Conservation (phyloP, 2,797 vertebrate species). For the Myotis pilosus region DNA sequence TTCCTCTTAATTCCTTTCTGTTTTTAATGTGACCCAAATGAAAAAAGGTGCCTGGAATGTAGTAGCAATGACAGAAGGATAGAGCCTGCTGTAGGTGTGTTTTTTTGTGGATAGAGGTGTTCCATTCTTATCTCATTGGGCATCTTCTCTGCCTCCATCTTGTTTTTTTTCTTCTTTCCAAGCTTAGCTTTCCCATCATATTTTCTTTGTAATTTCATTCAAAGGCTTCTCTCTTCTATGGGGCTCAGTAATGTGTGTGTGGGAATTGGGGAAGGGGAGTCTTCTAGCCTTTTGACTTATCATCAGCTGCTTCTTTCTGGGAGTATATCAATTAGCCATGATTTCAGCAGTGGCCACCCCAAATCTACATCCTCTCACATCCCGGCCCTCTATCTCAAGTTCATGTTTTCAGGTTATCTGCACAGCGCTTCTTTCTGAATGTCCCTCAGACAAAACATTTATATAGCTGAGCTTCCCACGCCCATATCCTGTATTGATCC, state of each 20-base stretch:
- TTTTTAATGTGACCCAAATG: conserved; percentile 21
- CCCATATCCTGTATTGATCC: conserved; percentile 27
- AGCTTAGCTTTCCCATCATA: neutral
- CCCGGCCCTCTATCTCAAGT: neutral
- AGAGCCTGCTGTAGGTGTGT: neutral
- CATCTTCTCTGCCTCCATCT: neutral
- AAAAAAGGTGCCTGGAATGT: neutral
- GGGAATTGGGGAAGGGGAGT: neutral
- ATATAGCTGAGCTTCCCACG: neutral
- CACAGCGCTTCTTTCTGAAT: conserved; percentile 7
- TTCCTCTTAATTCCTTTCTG: conserved; percentile 34
- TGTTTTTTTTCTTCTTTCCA: neutral
- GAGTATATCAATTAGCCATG: neutral
- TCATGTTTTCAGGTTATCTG: conserved; percentile 27
- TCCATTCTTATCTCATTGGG: neutral
- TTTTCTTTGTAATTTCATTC: conserved; percentile 31
- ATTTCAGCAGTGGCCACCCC: neutral
- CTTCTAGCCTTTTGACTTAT: neutral
- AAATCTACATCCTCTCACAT: neutral
- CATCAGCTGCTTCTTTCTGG: neutral
- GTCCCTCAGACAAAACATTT: conserved; percentile 53
- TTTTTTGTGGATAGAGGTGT: neutral
- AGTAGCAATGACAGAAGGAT: neutral
- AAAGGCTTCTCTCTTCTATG: neutral
- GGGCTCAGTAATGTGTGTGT: neutral